Conservation (phyloP, 2,888 invertebrate species). For the Caprella mutica region DNA sequence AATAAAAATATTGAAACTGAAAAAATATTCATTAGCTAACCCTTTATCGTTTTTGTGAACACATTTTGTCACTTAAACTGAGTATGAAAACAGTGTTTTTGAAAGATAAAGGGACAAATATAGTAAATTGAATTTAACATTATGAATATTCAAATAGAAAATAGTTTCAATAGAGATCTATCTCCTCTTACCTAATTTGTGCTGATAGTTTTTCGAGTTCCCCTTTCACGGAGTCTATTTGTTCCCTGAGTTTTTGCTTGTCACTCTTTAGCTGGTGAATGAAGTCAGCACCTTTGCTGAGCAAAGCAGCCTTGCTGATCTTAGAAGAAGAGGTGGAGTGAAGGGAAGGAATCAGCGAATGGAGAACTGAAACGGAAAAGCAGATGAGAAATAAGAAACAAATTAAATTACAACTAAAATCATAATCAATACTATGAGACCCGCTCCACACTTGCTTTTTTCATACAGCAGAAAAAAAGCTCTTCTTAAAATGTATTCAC, state of each 20-base stretch:
- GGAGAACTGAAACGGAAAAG: no score
- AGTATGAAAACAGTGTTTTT: no score
- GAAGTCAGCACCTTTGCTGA: conserved; percentile 92
- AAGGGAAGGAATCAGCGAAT: conserved; percentile 65
- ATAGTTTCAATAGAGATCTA: neutral
- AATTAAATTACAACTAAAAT: no score
- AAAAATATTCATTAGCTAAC: no score
- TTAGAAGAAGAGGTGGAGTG: conserved; percentile 70
- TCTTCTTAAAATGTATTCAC: no score
- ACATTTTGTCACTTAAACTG: no score
- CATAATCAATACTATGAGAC: no score
- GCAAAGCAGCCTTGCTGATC: conserved; percentile 90
- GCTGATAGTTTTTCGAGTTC: conserved; percentile 78
- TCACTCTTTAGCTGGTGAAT: conserved; percentile 78
- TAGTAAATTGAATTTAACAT: neutral
- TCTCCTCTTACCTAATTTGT: conserved; percentile 28
- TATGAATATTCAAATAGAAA: neutral
- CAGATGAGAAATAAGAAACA: no score
- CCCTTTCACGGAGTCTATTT: conserved; percentile 72
- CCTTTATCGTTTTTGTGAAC: no score
- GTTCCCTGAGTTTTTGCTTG: conserved; percentile 63
- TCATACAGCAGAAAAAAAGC: no score
- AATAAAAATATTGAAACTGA: no score
- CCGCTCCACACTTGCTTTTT: no score
- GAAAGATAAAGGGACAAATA: conserved; percentile 1